Evolutionary conservation across 2,113 vertebrate species (phyloP).

Genomic region (Orientallactaga bullata): DNA sequence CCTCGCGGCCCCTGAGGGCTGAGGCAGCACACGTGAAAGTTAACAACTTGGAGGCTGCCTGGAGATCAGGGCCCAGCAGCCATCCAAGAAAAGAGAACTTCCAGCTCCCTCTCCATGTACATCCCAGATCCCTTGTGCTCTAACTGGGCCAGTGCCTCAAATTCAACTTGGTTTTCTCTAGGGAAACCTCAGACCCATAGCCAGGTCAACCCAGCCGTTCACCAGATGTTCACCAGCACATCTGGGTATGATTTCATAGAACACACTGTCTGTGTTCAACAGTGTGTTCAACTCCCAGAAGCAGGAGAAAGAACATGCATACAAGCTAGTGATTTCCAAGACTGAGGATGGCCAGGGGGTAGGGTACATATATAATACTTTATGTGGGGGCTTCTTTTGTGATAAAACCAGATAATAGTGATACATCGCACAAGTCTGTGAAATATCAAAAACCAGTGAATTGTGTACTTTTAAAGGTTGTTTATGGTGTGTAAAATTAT

Average conservation of each 20-base stretch:
- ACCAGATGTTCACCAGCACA: not conserved
- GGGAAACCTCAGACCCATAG: slow-evolving; percentile 27
- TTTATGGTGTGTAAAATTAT: not conserved
- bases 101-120: not conserved
- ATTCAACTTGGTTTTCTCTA: slow-evolving; percentile 30
- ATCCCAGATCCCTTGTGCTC: not conserved
- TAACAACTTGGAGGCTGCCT: not conserved
- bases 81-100: slow-evolving; percentile 6
- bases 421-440: not conserved
- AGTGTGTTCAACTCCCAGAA: too few relatives aligned
- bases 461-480: slow-evolving; percentile 27
- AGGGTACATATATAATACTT: not conserved
- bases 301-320: not conserved
- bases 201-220: slow-evolving; percentile 1
- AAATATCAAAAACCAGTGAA: slow-evolving; percentile 30
- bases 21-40: not conserved
- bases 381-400: not conserved
- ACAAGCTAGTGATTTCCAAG: not conserved
- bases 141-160: not conserved
- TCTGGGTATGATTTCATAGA: not conserved
- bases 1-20: not conserved
- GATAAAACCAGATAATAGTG: slow-evolving; percentile 6
- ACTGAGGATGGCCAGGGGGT: not conserved
- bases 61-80: not conserved
- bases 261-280: slow-evolving; percentile 29